Base-by-base conservation (phyloP, 2,888 invertebrate species). In the Hypsopygia costalis region DNA sequence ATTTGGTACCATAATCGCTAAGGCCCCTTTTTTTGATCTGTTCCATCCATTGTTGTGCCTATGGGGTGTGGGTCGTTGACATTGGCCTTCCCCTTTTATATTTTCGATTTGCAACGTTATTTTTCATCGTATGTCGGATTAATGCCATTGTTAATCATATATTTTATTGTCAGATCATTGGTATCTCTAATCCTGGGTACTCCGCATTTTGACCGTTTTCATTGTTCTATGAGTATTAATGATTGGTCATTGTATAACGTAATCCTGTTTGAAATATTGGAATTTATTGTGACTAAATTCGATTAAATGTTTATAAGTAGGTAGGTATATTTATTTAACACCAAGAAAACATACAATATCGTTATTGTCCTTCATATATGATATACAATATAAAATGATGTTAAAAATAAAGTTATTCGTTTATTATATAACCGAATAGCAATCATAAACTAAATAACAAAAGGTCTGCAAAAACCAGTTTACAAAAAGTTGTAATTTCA, bases 41-140 rank as follows among this genome's bases (percentile, higher is more conserved):
- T 72, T 68, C 68, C 69, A 79, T 68, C 68, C 69, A 79, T 85
- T 86, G 81, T 81, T 81, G 76, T 67, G 54, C 61, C 66, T 67
- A 74, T 75, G 75, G 81, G 80, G 78, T 72, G 75, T 69, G 58
- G 87, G 86, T 88, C 87, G 69, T 82, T 88, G 87, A 87, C 87
- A 83, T 82, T 80, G 77, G 79, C 77, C 71, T 75, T 80, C 81
- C 83, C 81, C 39, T 67, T 67, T 74, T 67, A 65, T 71, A 59
- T 67, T 76, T 69, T 59, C 62, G 69, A 80, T 81, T 82, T 72
- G 82, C 68, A 25, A 25, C 25, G 64, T 74, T 73, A 78, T 77
- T 81, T 81, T 78, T 77, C 72, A 67, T 71, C 67, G 62, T 57
- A 65, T 68, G 71, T 78, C 75, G 58, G 76, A 81, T 82, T 81